Conservation (phyloP, 2,888 invertebrate species). For the Drosophila greeni region DNA sequence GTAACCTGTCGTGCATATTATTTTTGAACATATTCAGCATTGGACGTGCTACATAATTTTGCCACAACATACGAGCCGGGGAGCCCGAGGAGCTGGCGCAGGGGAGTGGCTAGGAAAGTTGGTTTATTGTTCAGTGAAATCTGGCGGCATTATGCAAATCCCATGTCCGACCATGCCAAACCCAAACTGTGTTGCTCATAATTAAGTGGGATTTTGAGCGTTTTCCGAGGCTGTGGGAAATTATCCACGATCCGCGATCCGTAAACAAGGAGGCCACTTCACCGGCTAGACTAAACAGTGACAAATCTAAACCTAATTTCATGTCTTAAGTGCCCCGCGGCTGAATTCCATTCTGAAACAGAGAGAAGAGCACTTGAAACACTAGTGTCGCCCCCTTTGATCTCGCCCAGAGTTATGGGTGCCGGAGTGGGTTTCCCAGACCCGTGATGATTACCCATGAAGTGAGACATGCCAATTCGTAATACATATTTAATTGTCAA, state of each 20-base stretch:
- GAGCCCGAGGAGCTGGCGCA: slow-evolving; percentile 13
- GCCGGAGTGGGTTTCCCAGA: slow-evolving; percentile 49
- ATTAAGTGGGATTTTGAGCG: slow-evolving; percentile 30
- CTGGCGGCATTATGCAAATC: slow-evolving; percentile 52
- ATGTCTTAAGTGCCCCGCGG: slow-evolving; percentile 46
- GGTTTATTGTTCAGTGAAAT: slow-evolving; percentile 46
- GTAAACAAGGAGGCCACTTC: slow-evolving; percentile 12
- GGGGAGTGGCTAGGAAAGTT: slow-evolving; percentile 51
- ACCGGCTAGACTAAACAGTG: slow-evolving; percentile 54
- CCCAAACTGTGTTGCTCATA: slow-evolving; percentile 44
- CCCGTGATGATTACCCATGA: slow-evolving; percentile 52
- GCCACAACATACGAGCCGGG: slow-evolving; percentile 48
- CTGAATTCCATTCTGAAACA: slow-evolving; percentile 13
- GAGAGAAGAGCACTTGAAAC: slow-evolving; percentile 17
- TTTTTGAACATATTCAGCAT: slow-evolving; percentile 68
- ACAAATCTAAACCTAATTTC: slow-evolving; percentile 43
- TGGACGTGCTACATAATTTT: slow-evolving; percentile 68
- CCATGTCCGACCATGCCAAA: slow-evolving; percentile 34
- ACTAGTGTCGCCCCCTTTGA: slow-evolving; percentile 59
- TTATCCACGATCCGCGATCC: slow-evolving; percentile 3
- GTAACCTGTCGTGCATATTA: slow-evolving; percentile 68
- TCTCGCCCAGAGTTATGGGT: slow-evolving; percentile 52
- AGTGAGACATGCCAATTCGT: slow-evolving; percentile 48
- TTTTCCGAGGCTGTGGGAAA: slow-evolving; percentile 48
- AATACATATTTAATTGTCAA: slow-evolving; percentile 66